Percentiles rank a stretch among this genome's conserved stretches.
Evolutionary conservation across 2,888 invertebrate species (phyloP).

Genomic region (Agriotes lineatus): DNA sequence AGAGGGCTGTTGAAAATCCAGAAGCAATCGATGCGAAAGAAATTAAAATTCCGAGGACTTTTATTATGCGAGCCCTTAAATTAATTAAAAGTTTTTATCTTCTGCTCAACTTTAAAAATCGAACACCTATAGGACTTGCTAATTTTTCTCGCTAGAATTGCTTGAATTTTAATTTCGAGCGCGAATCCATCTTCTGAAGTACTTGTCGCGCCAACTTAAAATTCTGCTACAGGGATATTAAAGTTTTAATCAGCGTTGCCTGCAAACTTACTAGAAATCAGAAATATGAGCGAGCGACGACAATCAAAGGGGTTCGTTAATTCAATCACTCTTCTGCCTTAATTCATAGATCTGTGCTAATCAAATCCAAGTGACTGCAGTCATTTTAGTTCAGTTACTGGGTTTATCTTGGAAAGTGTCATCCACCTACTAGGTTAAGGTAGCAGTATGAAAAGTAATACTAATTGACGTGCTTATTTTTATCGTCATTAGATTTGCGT

Average conservation of each 20-base stretch:
- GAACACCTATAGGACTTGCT: constrained; percentile 21
- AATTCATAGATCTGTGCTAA: too few species aligned
- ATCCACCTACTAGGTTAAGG: too few species aligned
- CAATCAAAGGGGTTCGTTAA: background rate
- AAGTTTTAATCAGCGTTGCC: constrained; percentile 6
- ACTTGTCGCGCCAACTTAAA: constrained; percentile 6
- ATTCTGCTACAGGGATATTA: constrained; percentile 13
- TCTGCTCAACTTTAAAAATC: constrained; percentile 11
- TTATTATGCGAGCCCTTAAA: constrained; percentile 23
- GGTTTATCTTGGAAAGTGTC: too few species aligned
- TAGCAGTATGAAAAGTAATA: too few species aligned
- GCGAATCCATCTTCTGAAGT: background rate
- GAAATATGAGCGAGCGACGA: background rate
- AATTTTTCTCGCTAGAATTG: constrained; percentile 20
- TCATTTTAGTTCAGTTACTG: too few species aligned
- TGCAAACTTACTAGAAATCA: constrained; percentile 1
- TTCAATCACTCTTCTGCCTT: too few species aligned
- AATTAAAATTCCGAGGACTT: constrained; percentile 26
- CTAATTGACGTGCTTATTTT: too few species aligned
- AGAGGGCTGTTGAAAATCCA: background rate
- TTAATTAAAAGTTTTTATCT: constrained; percentile 33
- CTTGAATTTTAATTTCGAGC: constrained; percentile 16
- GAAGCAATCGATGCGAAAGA: background rate
- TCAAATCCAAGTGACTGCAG: too few species aligned
- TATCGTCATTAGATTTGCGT: too few species aligned